Evolutionary conservation across 2,888 invertebrate genomes (phyloP), one percentile per base, ranked within the genome.

Genomic region (Pediacus dermestoides): DNA sequence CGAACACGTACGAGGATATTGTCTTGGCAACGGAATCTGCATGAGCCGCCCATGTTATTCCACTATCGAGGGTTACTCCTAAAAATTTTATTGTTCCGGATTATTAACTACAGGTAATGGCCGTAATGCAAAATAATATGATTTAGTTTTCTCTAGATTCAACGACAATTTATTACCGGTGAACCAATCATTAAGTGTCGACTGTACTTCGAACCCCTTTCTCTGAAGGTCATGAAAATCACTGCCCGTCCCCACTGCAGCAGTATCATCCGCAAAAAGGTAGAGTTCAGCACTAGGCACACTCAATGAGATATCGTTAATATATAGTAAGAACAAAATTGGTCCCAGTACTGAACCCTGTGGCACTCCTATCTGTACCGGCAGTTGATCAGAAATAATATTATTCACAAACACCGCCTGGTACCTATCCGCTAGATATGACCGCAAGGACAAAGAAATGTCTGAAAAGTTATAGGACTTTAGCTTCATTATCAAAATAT

Each of bases 271-370:
- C n/a, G 21, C 21, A 18, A 7, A 18, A 7, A 18, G 21, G n/a
- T 18, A 18, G 21, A 18, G 6, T 7, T 18, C 21, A 7, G 21
- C 21, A 18, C n/a, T n/a, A 7, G 6, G 6, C 6, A 18, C 21
- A 18, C n/a, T 18, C n/a, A 6, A 6, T 7, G n/a, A n/a, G 6
- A 18, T 6, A n/a, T 18, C 21, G n/a, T 18, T 18, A 18, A 18
- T 18, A 18, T 18, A 18, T 6, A 18, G 21, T 7, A 18, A 18
- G n/a, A 18, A 18, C n/a, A 18, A 6, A 7, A 18, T 18, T 18
- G 21, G 21, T n/a, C 21, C 21, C 21, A 18, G 21, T 6, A 18
- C 21, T 18, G 21, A 18, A 6, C 21, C 21, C n/a, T 18, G 21
- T 7, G 21, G 21, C n/a, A 18, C 21, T 18, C 21, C 21, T 7